Evolutionary conservation across 1,140 invertebrate species (phyloP), one percentile per base, ranked within the genome.

Genomic region (Choristoneura fumiferana): DNA sequence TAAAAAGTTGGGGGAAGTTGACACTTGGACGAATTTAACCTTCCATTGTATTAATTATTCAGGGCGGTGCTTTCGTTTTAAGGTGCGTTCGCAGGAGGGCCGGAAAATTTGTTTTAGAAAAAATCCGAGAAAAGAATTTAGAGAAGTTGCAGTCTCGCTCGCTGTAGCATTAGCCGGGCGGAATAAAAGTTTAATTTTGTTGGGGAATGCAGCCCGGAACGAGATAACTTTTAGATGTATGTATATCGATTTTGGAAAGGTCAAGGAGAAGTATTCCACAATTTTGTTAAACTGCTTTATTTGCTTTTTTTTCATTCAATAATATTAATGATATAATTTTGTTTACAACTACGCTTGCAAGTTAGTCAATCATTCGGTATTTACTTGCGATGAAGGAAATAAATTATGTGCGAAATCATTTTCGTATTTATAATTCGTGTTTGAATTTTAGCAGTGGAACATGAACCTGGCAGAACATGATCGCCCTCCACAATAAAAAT

Each of bases 41-140:
- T 87, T 76, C 77, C 78, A 84, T 87, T 86, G 81, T 89, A 86
- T 89, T 87, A 89, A 89, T 89, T 89, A 89, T 89, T 87, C 86
- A 89, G 76, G 76, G 78, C 69, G 79, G 73, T 72, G 81, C 79
- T 73, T 80, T 81, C 79, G 71, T 81, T 86, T 78, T 73, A 82
- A 88, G 81, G 83, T 85, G 81, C 71, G 78, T 62, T 76, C 63
- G 73, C 54, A 68, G 65, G 77, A 76, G 79, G 73, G 81, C 54
- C 62, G 62, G 65, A 63, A 81, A 86, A 88, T 88, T 88, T 83
- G 81, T 86, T 86, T 84, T 78, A 58, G 60, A 64, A 81, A 81
- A 66, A 60, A 38, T 43, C 35, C 63, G 65, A 68, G 58, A 64
- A 82, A 80, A 73, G 79, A 83, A 83, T 86, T 84, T 73, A 70